Evolutionary conservation across 2,888 invertebrate genomes (phyloP).

Genomic region (Argyresthia goedartella): DNA sequence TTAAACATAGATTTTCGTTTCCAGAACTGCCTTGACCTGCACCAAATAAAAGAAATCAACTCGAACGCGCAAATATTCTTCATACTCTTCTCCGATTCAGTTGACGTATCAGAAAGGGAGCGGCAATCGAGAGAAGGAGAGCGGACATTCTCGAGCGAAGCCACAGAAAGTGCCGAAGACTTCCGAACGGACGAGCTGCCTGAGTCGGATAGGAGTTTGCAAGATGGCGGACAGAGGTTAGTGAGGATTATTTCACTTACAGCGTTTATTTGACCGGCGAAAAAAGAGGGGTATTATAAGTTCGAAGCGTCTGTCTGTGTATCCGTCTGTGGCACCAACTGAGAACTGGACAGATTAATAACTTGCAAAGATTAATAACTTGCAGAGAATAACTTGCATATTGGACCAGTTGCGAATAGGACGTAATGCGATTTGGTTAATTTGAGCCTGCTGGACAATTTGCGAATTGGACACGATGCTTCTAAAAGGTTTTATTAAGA

Average conservation of each 20-base stretch:
- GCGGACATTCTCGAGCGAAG: conserved; percentile 32
- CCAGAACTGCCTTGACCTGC: conserved; percentile 61
- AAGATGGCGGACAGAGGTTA: conserved; percentile 18
- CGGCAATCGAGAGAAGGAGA: conserved; percentile 8
- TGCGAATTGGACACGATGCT: too few relatives aligned
- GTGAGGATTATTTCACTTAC: conserved; percentile 1
- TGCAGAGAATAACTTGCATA: too few relatives aligned
- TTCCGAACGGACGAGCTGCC: conserved; percentile 33
- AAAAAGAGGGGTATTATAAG: too few relatives aligned
- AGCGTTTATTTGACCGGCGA: too few relatives aligned
- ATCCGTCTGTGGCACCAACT: too few relatives aligned
- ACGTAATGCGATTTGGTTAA: too few relatives aligned
- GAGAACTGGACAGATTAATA: too few relatives aligned
- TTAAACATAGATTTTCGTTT: conserved; percentile 1
- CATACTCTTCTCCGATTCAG: conserved; percentile 45
- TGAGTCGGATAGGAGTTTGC: conserved; percentile 27
- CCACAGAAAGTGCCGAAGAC: conserved; percentile 21
- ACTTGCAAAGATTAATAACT: too few relatives aligned
- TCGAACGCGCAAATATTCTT: conserved; percentile 49
- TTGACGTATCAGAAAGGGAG: conserved; percentile 11
- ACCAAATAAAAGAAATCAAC: conserved; percentile 53
- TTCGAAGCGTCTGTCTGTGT: too few relatives aligned
- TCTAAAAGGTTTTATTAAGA: too few relatives aligned
- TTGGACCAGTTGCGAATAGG: too few relatives aligned
- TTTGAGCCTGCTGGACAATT: too few relatives aligned